Conservation (phyloP, 1,140 invertebrate genomes). For the Bombus pascuorum region DNA sequence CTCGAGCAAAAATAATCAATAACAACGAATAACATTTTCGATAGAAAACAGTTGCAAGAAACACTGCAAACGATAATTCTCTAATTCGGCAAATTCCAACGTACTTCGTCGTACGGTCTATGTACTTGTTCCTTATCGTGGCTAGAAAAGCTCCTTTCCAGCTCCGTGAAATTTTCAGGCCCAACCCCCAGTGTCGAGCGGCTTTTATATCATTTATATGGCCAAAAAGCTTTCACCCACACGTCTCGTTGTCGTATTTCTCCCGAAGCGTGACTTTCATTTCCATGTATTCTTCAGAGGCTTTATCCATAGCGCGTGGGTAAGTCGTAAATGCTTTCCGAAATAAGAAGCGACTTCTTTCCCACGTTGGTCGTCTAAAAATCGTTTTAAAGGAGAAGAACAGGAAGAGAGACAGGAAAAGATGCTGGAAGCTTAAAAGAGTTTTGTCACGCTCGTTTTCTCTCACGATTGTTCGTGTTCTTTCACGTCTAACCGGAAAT, state of each 20-base stretch:
- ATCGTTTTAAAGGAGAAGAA: background rate
- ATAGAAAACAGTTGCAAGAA: background rate
- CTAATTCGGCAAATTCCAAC: background rate
- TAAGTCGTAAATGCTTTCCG: slow-evolving; percentile 9
- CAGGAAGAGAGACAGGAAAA: background rate
- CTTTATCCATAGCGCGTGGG: background rate
- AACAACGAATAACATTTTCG: background rate
- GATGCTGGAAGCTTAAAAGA: background rate
- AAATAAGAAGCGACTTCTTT: slow-evolving; percentile 3
- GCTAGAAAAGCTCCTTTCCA: background rate
- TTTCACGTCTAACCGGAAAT: background rate
- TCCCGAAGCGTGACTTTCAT: slow-evolving; percentile 34
- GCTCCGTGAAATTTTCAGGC: slow-evolving; percentile 15
- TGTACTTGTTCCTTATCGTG: background rate
- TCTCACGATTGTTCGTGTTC: background rate
- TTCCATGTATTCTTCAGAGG: slow-evolving; percentile 27
- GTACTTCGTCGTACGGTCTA: background rate
- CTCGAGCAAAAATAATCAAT: background rate
- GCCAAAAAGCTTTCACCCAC: slow-evolving; percentile 28
- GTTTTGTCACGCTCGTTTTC: background rate
- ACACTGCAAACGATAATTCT: background rate
- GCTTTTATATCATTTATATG: slow-evolving; percentile 41
- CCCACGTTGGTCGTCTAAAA: background rate
- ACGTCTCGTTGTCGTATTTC: slow-evolving; percentile 15
- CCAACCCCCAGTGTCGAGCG: background rate